Evolutionary conservation across 1,140 invertebrate species (phyloP).

Genomic region (Pinna nobilis): DNA sequence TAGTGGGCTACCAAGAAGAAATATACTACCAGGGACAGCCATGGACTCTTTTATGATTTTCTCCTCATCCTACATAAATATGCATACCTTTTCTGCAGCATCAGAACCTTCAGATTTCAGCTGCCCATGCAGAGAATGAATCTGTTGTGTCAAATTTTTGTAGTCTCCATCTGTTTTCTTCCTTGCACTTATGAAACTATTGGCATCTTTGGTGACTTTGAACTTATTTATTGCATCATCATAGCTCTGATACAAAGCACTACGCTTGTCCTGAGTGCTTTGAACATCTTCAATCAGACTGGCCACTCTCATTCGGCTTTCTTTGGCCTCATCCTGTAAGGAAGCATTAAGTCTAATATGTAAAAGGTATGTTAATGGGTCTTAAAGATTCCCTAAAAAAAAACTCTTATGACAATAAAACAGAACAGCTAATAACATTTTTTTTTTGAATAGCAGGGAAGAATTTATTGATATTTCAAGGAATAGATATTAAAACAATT

Average conservation of each 20-base stretch:
- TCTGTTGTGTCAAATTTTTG: constrained; percentile 79
- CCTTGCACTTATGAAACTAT: constrained; percentile 74
- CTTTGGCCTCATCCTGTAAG: constrained; percentile 78
- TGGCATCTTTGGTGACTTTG: constrained; percentile 81
- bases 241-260: constrained; percentile 80
- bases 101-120: constrained; percentile 81
- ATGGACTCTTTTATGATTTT: neutral
- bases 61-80: neutral
- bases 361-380: too few relatives aligned
- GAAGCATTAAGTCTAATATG: too few relatives aligned
- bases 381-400: too few relatives aligned
- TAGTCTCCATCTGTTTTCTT: constrained; percentile 82
- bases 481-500: too few relatives aligned
- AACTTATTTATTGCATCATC: constrained; percentile 81
- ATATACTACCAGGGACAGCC: neutral
- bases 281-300: constrained; percentile 77
- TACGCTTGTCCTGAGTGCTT: constrained; percentile 80
- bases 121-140: constrained; percentile 79
- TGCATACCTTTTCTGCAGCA: constrained; percentile 77
- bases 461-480: too few relatives aligned
- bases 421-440: too few relatives aligned
- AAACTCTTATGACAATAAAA: too few relatives aligned
- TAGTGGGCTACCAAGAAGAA: too few relatives aligned
- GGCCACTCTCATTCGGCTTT: constrained; percentile 77
- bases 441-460: too few relatives aligned